A percentile compares a stretch with the other conserved stretches of the same genome.
phyloP scores from a whole-genome alignment of 2,113 vertebrate species.

The Struthio camelus region DNA sequence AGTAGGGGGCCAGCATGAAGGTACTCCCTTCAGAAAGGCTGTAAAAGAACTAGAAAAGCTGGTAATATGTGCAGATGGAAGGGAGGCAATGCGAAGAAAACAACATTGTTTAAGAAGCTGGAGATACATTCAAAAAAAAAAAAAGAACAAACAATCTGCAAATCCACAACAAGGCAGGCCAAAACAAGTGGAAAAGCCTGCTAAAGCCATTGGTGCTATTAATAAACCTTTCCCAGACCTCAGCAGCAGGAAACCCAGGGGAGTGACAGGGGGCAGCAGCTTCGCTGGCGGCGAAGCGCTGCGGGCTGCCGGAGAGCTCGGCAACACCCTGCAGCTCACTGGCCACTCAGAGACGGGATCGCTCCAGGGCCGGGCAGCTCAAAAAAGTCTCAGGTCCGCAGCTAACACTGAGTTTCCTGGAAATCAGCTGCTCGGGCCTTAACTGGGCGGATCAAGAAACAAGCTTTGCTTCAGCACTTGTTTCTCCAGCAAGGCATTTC shows the following conservation, averaged over 20 bases:
- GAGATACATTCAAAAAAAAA: background rate
- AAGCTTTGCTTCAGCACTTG: no score
- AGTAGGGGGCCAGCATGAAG: background rate
- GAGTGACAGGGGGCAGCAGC: fast-evolving
- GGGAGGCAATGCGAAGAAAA: fast-evolving
- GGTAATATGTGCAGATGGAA: background rate
- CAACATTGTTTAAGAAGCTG: fast-evolving
- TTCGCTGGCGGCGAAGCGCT: background rate
- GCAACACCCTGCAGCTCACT: fast-evolving
- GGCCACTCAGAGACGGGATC: fast-evolving
- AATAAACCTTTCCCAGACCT: background rate
- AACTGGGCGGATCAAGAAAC: fast-evolving
- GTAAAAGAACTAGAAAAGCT: background rate
- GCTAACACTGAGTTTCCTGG: fast-evolving
- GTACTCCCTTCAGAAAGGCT: no score
- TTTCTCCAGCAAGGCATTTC: no score
- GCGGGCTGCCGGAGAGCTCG: background rate
- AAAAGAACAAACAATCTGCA: fast-evolving
- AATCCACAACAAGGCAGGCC: fast-evolving
- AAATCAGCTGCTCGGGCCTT: background rate
- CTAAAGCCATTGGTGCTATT: background rate
- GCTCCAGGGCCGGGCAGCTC: background rate
- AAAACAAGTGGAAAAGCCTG: background rate
- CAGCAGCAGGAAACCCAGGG: background rate
- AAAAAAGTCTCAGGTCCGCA: background rate